Evolutionary conservation across 2,797 vertebrate species (phyloP).

Genomic region (Huso huso): DNA sequence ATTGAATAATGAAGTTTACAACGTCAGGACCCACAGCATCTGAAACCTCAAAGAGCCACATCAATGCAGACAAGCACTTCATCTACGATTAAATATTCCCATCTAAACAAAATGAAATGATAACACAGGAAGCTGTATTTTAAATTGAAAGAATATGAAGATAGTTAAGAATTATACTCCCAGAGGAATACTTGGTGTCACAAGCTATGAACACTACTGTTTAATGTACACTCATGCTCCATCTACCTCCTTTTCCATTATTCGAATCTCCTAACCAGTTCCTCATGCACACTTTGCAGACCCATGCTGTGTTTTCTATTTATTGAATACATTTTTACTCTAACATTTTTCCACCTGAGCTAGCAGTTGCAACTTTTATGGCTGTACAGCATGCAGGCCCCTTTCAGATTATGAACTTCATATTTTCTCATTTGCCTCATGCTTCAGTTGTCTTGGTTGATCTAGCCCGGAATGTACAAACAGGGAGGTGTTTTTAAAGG

Average conservation of each 20-base stretch:
- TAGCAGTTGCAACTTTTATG: constrained; percentile 95
- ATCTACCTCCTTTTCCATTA: constrained; percentile 93
- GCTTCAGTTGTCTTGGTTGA: constrained; percentile 75
- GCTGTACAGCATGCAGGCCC: constrained; percentile 67
- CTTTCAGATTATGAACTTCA: constrained; percentile 68
- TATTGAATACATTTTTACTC: constrained; percentile 99
- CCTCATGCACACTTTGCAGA: constrained; percentile 92
- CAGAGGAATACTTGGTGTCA: constrained; percentile 80
- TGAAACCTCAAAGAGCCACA: not conserved
- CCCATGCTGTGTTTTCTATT: constrained; percentile 98
- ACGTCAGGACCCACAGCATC: too few species aligned
- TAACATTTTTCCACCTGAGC: constrained; percentile 98
- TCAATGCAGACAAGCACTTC: not conserved
- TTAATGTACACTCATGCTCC: constrained; percentile 99
- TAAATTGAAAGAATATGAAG: constrained; percentile 88
- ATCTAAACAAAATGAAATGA: constrained; percentile 69
- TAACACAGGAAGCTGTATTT: constrained; percentile 75
- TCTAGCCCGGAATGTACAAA: constrained; percentile 86
- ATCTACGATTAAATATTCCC: constrained; percentile 27
- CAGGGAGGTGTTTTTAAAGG: constrained; percentile 78
- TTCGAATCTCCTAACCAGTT: constrained; percentile 86
- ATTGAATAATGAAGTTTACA: constrained; percentile 23
- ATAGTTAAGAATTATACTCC: constrained; percentile 97
- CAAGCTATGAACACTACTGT: constrained; percentile 87
- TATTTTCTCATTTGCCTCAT: constrained; percentile 76